Conservation (phyloP, 2,888 invertebrate genomes). For the Pandemis cinnamomeana region DNA sequence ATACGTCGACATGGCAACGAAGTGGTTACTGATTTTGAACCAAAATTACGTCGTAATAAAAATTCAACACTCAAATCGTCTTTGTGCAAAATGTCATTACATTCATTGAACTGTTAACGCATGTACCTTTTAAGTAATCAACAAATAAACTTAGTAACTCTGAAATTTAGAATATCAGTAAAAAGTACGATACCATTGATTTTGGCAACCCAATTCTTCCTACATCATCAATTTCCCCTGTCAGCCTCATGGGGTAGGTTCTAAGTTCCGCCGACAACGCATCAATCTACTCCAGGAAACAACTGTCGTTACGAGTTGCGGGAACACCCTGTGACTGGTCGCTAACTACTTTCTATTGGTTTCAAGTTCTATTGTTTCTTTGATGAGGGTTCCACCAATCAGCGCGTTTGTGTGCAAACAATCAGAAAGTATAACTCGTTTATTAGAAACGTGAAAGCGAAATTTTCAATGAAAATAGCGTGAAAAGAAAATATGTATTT, state of each 20-base stretch:
- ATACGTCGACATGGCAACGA: too few species aligned
- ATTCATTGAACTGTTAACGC: too few species aligned
- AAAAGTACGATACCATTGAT: background rate
- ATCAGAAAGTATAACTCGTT: too few species aligned
- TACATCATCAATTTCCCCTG: constrained; percentile 4
- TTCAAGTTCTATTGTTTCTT: constrained; percentile 20
- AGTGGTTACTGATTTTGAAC: too few species aligned
- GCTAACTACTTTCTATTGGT: constrained; percentile 30
- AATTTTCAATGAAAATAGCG: too few species aligned
- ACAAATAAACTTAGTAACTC: background rate
- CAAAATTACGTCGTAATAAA: too few species aligned
- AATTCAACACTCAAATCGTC: too few species aligned
- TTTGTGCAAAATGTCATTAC: too few species aligned
- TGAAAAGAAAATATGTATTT: too few species aligned
- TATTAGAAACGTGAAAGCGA: too few species aligned
- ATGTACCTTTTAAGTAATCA: background rate
- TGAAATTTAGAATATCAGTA: background rate
- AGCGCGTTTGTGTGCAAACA: background rate
- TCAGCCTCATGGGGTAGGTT: background rate
- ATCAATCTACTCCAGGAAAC: constrained; percentile 33
- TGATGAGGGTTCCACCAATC: constrained; percentile 21
- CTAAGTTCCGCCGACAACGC: background rate
- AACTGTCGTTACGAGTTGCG: constrained; percentile 32
- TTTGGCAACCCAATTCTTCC: background rate
- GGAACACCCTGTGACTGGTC: constrained; percentile 6